Conservation (phyloP, 2,797 vertebrate species). For the Coregonus sp. region DNA sequence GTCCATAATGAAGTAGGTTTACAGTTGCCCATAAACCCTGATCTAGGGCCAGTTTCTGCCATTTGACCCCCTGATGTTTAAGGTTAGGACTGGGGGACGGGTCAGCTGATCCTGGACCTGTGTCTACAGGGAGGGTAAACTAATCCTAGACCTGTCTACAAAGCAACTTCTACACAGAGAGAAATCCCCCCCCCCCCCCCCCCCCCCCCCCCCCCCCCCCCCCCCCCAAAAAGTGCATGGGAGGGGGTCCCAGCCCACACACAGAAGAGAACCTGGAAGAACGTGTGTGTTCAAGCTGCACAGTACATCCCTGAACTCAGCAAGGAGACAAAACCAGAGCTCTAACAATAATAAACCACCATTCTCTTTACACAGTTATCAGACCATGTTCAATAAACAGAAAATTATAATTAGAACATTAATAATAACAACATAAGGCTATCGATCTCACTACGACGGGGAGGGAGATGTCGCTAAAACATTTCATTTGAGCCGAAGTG, state of each 20-base stretch:
- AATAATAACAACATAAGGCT: conserved; percentile 67
- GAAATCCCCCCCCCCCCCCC: conserved; percentile 37
- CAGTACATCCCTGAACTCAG: conserved; percentile 71
- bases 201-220: conserved; percentile 20
- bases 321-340: conserved; percentile 60
- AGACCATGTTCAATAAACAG: conserved; percentile 39
- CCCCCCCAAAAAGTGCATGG: conserved; percentile 67
- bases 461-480: conserved; percentile 53
- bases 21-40: background rate
- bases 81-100: background rate
- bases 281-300: conserved; percentile 68
- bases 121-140: background rate
- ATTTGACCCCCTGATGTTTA: background rate
- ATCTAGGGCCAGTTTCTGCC: background rate
- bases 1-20: background rate
- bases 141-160: background rate
- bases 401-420: conserved; percentile 20
- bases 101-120: background rate
- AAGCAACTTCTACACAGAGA: conserved; percentile 10
- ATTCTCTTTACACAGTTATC: conserved; percentile 31
- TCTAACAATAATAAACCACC: conserved; percentile 6
- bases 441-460: conserved; percentile 56
- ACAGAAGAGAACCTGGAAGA: conserved; percentile 63
- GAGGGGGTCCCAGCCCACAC: conserved; percentile 52
- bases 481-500: conserved; percentile 49